Conservation (phyloP, 2,888 invertebrate species). For the Polyommatus iphigenia region DNA sequence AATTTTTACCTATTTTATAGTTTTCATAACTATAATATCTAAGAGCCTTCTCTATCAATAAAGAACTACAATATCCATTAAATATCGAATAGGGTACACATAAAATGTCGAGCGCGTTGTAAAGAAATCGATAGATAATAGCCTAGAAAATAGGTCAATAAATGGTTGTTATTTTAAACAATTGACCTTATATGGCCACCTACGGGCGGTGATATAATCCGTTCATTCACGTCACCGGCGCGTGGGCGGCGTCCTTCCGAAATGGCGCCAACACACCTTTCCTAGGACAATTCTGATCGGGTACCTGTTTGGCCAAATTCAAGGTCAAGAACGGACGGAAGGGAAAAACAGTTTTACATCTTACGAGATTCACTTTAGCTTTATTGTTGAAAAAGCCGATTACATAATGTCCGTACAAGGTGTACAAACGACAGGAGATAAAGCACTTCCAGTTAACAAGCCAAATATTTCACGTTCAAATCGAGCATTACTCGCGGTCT, state of each 20-base stretch:
- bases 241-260: conserved; percentile 73
- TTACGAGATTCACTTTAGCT: not conserved
- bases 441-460: conserved; percentile 33
- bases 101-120: conserved; percentile 9
- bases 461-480: conserved; percentile 36
- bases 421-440: conserved; percentile 22
- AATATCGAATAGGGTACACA: conserved; percentile 13
- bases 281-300: conserved; percentile 30
- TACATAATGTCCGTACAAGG: conserved; percentile 15
- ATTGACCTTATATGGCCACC: conserved; percentile 78
- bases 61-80: conserved; percentile 1
- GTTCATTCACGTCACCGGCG: conserved; percentile 57
- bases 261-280: conserved; percentile 50
- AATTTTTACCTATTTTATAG: not conserved
- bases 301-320: conserved; percentile 7
- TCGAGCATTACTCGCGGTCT: conserved; percentile 35
- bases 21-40: not conserved
- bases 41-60: not conserved
- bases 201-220: conserved; percentile 76
- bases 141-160: conserved; percentile 44
- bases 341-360: not conserved
- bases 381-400: conserved; percentile 5
- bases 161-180: conserved; percentile 58
- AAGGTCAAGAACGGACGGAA: not conserved
- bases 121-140: conserved; percentile 31